Base-by-base conservation (phyloP, 2,888 invertebrate genomes). In the Rhogogaster chlorosoma region DNA sequence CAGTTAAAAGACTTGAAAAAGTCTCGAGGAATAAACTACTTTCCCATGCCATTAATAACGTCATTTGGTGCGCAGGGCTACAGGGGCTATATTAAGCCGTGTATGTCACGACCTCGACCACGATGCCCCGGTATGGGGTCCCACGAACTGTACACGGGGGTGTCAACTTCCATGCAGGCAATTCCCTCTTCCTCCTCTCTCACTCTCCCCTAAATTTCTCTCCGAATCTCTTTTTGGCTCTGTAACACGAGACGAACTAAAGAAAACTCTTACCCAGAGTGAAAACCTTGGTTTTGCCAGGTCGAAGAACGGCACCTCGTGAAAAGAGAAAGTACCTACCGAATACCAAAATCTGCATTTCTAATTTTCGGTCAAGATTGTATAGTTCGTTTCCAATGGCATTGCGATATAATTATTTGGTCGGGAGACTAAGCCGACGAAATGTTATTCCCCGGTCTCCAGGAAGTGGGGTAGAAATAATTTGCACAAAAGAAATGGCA, bases 161-260 rank as follows among this genome's bases (percentile, higher is more conserved):
- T 85, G 84, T 85, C 84, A 53, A 80, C 18, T 82, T 84, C 26
- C 84, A 75, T 73, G 73, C 67, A 61, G 83, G 67, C 61, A 38
- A 61, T 12, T 61, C 57, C 38, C 38, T 61, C 32, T 29, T 29
- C 18, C 32, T 29, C 32, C n/a, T 70, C n/a, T 70, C 77, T 45
- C 49, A n/a, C 32, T 18, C 26, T 26, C 42, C 73, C 42, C 42
- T 22, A 38, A 73, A 73, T 42, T 42, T 73, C 42, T 12, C 42
- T 73, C 26, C 42, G 18, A 32, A 15, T 71, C 67, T 83, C 53
- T 26, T 53, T 77, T 42, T 45, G 75, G 84, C n/a, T 38, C 77
- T 38, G 84, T 73, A 84, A 84, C 32, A 73, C 57, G 75, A 84
- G 26, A 84, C 53, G 73, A 75, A 84, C 84, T 22, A 2, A 49